Percentiles rank a stretch among this genome's conserved stretches.
phyloP scores from a whole-genome alignment of 2,888 invertebrate species.

The Bugula neritina region DNA sequence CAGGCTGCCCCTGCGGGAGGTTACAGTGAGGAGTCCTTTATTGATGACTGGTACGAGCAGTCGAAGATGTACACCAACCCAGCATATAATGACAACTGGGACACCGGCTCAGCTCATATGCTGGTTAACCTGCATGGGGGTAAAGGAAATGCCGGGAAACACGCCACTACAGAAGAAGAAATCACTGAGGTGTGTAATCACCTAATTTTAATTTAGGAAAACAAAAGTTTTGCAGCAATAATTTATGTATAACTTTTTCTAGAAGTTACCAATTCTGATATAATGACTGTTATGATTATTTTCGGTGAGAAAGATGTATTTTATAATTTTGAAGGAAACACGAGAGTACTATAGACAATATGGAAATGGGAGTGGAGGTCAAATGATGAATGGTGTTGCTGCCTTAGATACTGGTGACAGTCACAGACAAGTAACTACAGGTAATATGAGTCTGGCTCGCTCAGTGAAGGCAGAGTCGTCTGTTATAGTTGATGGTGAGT shows the following conservation, averaged over 20 bases:
- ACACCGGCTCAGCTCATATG: constrained; percentile 18
- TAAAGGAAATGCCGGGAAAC: background rate
- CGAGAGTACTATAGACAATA: constrained; percentile 10
- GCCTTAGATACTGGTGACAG: background rate
- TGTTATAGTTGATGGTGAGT: constrained; percentile 23
- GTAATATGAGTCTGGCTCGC: background rate
- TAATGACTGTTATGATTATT: too few species aligned
- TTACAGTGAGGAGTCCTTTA: constrained; percentile 14
- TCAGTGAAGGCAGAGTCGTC: background rate
- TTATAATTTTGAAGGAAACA: too few species aligned
- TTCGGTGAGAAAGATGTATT: too few species aligned
- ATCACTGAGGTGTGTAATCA: constrained; percentile 9
- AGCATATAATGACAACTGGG: constrained; percentile 6
- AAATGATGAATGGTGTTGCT: background rate
- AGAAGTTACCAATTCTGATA: too few species aligned
- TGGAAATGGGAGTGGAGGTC: background rate
- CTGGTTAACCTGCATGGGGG: background rate
- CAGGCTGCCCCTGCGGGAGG: background rate
- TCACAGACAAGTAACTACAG: background rate
- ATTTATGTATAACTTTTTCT: too few species aligned
- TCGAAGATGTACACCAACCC: constrained; percentile 23
- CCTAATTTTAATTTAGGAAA: too few species aligned
- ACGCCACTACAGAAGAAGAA: background rate
- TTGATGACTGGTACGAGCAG: constrained; percentile 26
- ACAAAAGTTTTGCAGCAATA: too few species aligned